These are phyloP conservation scores for Falco cherrug DNA, from an alignment of 2,797 vertebrate species.

Conservation along the genomic window DNA sequence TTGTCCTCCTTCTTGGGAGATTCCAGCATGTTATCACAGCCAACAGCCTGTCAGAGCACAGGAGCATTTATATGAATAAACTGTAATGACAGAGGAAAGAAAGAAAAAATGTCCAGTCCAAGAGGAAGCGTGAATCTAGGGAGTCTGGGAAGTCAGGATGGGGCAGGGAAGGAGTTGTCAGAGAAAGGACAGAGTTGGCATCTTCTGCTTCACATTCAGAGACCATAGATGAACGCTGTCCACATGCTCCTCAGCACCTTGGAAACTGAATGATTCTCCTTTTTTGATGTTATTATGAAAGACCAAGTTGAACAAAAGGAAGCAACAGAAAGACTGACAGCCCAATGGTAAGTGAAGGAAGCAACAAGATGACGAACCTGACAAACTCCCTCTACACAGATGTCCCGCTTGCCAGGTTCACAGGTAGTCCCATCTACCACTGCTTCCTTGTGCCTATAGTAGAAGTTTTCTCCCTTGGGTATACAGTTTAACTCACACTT, in stretches of 20 bases:
- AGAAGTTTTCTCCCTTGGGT: constrained; percentile 95
- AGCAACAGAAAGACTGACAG: neutral
- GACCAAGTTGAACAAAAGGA: neutral
- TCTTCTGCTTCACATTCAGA: neutral
- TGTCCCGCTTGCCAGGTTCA: constrained; percentile 86
- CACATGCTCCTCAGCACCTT: neutral
- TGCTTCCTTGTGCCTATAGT: constrained; percentile 86
- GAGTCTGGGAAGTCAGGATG: neutral
- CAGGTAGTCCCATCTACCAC: constrained; percentile 92
- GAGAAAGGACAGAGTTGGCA: neutral
- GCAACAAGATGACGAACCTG: constrained; percentile 77
- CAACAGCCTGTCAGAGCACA: constrained; percentile 80
- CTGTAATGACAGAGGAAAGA: neutral
- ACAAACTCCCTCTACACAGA: constrained; percentile 92
- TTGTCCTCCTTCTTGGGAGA: constrained; percentile 90
- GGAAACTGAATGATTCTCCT: neutral
- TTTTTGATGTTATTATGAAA: neutral
- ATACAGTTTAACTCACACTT: constrained; percentile 97
- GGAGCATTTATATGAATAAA: neutral
- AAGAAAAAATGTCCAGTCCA: neutral
- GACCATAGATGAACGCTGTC: neutral
- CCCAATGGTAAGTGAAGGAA: neutral
- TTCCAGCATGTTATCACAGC: constrained; percentile 92
- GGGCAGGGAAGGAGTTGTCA: neutral
- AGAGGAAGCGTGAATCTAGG: neutral